Conservation (phyloP, 64 coral and sea anemone species). For the Stichodactyla helianthus region DNA sequence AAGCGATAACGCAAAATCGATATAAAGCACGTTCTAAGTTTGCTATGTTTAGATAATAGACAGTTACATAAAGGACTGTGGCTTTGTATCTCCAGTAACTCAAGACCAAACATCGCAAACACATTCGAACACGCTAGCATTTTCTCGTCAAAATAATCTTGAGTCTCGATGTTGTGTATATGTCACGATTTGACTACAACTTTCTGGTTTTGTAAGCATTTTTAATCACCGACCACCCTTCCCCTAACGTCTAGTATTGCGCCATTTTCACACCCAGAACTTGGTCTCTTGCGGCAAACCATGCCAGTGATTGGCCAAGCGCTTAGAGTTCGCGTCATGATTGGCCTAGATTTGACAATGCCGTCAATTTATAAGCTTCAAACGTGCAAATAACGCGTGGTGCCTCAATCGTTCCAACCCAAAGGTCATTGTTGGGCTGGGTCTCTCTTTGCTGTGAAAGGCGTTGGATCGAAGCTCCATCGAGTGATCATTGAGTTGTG, state of each 20-base stretch:
- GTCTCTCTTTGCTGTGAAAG: slow-evolving; percentile 72
- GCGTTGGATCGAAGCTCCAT: slow-evolving; percentile 72
- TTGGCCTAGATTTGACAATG: slow-evolving; percentile 90
- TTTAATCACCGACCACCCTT: slow-evolving; percentile 16
- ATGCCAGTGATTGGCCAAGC: slow-evolving; percentile 52
- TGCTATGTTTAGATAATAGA: slow-evolving; percentile 1
- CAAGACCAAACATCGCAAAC: slow-evolving; percentile 6
- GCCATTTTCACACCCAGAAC: slow-evolving; percentile 61
- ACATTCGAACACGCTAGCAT: neutral
- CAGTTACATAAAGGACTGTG: slow-evolving; percentile 17
- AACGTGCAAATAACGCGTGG: slow-evolving; percentile 99
- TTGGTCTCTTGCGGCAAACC: slow-evolving; percentile 38
- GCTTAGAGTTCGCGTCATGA: slow-evolving; percentile 30
- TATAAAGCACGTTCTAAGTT: neutral
- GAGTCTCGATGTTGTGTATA: neutral
- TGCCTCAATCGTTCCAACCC: slow-evolving; percentile 70
- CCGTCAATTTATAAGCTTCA: slow-evolving; percentile 99
- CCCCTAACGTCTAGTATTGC: slow-evolving; percentile 37
- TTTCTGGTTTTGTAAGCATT: neutral
- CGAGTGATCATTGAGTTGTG: slow-evolving; percentile 57
- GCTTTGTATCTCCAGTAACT: neutral
- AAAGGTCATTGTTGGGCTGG: slow-evolving; percentile 97
- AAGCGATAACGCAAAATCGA: neutral
- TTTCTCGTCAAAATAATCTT: slow-evolving; percentile 22
- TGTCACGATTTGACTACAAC: slow-evolving; percentile 16